Evolutionary conservation across 2,113 vertebrate species (phyloP).

Genomic region (Mormoops blainvillei): DNA sequence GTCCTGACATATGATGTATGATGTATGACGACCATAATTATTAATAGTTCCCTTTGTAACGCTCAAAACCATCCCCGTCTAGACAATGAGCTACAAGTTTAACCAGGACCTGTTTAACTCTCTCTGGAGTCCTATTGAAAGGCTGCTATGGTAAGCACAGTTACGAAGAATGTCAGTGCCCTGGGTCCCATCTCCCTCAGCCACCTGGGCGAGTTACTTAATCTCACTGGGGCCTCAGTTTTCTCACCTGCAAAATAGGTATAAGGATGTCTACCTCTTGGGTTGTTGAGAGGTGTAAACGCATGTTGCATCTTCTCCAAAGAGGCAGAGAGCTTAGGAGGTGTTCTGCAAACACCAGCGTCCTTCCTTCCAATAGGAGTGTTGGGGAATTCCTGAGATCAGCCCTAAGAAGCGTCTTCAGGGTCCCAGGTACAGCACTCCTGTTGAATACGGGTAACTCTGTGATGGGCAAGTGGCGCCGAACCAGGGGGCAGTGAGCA

Average conservation of each 20-base stretch:
- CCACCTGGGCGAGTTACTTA: not conserved
- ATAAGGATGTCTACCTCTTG: not conserved
- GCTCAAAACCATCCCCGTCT: not conserved
- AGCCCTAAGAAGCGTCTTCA: too few species aligned
- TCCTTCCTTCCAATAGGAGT: not conserved
- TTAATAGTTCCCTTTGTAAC: not conserved
- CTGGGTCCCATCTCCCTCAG: not conserved
- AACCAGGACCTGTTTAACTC: not conserved
- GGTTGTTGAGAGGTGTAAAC: not conserved
- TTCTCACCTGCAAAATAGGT: not conserved
- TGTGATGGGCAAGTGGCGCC: not conserved
- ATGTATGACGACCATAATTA: not conserved
- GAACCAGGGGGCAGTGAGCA: constrained; percentile 41
- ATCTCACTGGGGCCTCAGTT: not conserved
- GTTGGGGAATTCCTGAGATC: not conserved
- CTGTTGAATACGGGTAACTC: not conserved
- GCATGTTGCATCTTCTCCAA: too few species aligned
- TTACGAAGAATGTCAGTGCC: not conserved
- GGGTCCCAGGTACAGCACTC: not conserved
- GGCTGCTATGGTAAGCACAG: not conserved
- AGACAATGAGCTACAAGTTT: not conserved
- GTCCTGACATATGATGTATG: not conserved
- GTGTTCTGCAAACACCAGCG: not conserved
- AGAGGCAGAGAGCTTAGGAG: not conserved
- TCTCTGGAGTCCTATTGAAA: too few species aligned